Percentiles rank a stretch among this genome's conserved stretches.
Evolutionary conservation across 2,888 invertebrate species (phyloP).

Genomic region (Andrena dorsata): DNA sequence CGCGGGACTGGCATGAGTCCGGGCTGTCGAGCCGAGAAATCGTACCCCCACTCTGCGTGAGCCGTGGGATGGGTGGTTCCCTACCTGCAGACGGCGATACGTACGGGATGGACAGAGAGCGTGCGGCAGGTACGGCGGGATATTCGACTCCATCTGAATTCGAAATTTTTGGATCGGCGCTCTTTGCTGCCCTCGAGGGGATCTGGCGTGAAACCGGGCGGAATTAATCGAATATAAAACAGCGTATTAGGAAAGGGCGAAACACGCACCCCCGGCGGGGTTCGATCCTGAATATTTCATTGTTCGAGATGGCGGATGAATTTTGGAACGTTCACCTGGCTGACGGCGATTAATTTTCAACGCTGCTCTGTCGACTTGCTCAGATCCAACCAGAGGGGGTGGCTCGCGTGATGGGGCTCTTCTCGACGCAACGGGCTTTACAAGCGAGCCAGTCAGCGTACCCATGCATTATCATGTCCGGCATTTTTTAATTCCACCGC

Average conservation of each 20-base stretch:
- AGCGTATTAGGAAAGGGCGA: constrained; percentile 57
- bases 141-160: constrained; percentile 55
- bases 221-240: constrained; percentile 74
- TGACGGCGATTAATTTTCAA: constrained; percentile 26
- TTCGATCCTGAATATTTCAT: constrained; percentile 39
- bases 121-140: neutral
- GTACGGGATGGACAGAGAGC: too few relatives aligned
- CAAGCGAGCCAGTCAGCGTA: neutral
- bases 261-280: neutral
- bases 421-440: neutral
- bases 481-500: neutral
- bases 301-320: neutral
- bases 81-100: neutral
- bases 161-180: constrained; percentile 54
- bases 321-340: neutral
- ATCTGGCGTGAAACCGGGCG: constrained; percentile 66
- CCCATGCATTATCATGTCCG: neutral
- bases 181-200: neutral
- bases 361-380: neutral
- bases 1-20: neutral
- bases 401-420: neutral
- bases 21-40: neutral
- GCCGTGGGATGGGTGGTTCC: neutral
- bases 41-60: neutral
- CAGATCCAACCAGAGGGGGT: neutral